A percentile compares a stretch with the other conserved stretches of the same genome.
Conservation (phyloP, 2,113 vertebrate genomes). For the Sporophila hypoxantha region DNA sequence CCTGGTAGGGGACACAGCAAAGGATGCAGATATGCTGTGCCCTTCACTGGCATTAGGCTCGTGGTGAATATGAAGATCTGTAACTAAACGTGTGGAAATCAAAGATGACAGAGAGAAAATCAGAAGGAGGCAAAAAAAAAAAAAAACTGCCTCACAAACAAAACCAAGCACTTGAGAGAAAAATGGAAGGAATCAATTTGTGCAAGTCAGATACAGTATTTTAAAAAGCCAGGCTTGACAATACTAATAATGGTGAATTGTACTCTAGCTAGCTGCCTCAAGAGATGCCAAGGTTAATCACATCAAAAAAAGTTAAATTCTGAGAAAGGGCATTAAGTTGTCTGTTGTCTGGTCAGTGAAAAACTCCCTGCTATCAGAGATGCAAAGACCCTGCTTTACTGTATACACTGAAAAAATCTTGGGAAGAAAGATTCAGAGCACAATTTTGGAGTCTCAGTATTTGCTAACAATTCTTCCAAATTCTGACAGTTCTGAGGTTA, state of each 20-base stretch:
- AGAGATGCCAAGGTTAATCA: neutral
- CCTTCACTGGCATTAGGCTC: neutral
- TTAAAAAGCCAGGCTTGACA: neutral
- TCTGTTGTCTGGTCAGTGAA: neutral
- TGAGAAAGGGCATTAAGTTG: neutral
- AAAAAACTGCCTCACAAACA: neutral
- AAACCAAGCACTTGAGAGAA: neutral
- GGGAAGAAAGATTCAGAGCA: neutral
- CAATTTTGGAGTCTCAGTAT: neutral
- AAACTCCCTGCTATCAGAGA: neutral
- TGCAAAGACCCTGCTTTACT: neutral
- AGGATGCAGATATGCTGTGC: neutral
- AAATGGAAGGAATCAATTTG: neutral
- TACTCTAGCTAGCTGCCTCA: neutral
- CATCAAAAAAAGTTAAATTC: neutral
- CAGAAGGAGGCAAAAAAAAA: neutral
- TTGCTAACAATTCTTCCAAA: neutral
- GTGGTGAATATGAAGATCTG: rapidly evolving
- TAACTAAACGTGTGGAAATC: neutral
- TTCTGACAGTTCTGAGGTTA: neutral
- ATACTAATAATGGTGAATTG: neutral
- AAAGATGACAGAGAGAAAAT: neutral
- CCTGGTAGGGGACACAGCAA: neutral
- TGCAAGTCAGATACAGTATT: neutral
- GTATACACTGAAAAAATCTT: neutral